Evolutionary conservation across 2,797 vertebrate species (phyloP), one percentile per base, ranked within the genome.

Genomic region (Eurystomus glaucurus): DNA sequence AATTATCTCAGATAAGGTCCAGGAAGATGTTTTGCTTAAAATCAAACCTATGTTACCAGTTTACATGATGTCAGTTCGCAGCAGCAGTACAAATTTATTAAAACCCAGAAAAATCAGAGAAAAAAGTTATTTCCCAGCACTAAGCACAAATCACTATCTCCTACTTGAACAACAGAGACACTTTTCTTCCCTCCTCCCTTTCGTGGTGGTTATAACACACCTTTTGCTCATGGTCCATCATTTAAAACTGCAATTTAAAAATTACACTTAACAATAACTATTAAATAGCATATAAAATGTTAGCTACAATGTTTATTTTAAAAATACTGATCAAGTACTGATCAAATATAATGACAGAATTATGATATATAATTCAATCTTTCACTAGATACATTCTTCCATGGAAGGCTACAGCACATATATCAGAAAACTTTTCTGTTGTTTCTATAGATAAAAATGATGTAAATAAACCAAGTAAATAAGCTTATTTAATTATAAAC

Each of bases 201-300:
- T 74, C 1, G 2, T 8, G 14, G 35, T 74, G 41, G 29, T 48
- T 90, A 28, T 45, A 80, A 70, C 28, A 55, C 16, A 61, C 16
- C 16, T 17, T 75, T 93, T 88, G 55, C 29, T 28, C 25, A 54
- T 3, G 13, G 16, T 43, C 39, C 16, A 29, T 16, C 2, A n/a
- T 70, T 79, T 87, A 64, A 94, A 87, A 87, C 51, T 21, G 50
- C 12, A 71, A 19, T 78, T 91, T 93, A 61, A n/a, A 75, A 80
- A 80, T 77, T 58, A 65, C 11, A 20, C 28, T 61, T 81, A 70
- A 74, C 10, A 50, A 22, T 75, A 83, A 72, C 57, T 85, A 58
- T 84, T 76, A 92, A 75, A 9, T 52, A 72, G 54, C 57, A n/a
- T 31, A 55, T 33, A 57, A 41, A 77, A 60, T 83, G 41, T 15